Base-by-base conservation (phyloP, 2,797 vertebrate species). In the Distichodus sexfasciatus region DNA sequence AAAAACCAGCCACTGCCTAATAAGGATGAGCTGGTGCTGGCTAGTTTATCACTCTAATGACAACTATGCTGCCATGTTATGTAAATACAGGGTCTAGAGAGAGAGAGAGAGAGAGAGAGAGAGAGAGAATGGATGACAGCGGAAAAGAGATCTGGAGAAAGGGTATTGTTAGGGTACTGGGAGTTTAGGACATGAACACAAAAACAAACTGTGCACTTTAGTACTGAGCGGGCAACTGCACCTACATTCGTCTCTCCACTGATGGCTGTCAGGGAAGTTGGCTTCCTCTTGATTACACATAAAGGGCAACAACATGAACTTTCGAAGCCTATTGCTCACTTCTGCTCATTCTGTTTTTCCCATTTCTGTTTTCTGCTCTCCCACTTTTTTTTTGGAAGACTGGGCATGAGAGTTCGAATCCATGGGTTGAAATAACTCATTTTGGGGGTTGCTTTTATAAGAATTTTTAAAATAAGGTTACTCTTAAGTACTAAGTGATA, bases 41-140 rank as follows among this genome's bases (percentile, higher is more conserved):
- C 59, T 70, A 68, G 74, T 83, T 79, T 81, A 73, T 76, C 74
- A 71, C 70, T 71, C 61, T 77, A 75, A 79, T 76, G 23, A 59
- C 53, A 57, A 59, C 51, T 38, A 46, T 15, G 51, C 41, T 47
- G 53, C 33, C 63, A 62, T 55, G 12, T 74, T 50, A 62, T 33
- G 59, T 54, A 72, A 75, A 78, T 54, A 21, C 9, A 67, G 46
- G 29, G 9, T 6, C 62, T n/a, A 28, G 17, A 54, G 21, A 23
- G 28, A 67, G 47, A 31, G 11, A 59, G 6, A 9, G 50, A n/a
- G 62, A 57, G 69, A 79, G 53, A 53, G 70, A 59, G 61, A 12
- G 50, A 62, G 54, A 24, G 58, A 55, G 17, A 17, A 50, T 29
- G 43, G n/a, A 51, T 36, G 11, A 59, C 6, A 9, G 50, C n/a